Base-by-base conservation (phyloP, 2,113 vertebrate species). In the Ramphastos sulfuratus region DNA sequence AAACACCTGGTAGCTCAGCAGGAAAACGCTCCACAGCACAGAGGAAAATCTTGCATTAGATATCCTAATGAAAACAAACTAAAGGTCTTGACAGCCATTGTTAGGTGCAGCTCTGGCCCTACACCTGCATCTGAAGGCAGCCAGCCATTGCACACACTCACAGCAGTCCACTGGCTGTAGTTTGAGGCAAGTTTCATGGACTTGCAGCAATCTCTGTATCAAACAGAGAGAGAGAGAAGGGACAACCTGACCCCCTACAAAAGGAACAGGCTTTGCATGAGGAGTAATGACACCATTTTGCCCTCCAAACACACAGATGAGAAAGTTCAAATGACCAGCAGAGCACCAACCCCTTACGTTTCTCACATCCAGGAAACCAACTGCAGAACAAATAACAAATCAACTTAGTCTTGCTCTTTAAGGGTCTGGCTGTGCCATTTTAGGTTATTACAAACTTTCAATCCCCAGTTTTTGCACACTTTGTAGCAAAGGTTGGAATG, bases 111-210 rank as follows among this genome's bases (percentile, higher is more conserved):
- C 66, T 70, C 52, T 24, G 31, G 61, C 1, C 9, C 23, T 21
- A 20, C 2, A 10, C 24, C 56, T 42, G 42, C 42, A 15, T 42
- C 42, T 1, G n/a, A 25, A 17, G 30, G 39, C 60, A 88, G 73
- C 10, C 66, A 18, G 39, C 4, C 25, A 60, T 4, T 6, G 0
- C 19, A 7, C 1, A 0, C 18, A 23, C 37, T 42, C 55, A 16
- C 11, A 33, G 63, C 23, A 52, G 52, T 5, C 44, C 33, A 28
- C 2, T 1, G 4, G 55, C 74, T 65, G 33, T 9, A 21, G 27
- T 8, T 18, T 0, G 0, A 79, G 31, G 5, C 10, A 33, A 18
- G 5, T 23, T 56, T 65, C 21, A 23, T 1, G 8, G 44, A 42
- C 24, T 60, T 60, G 31, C 20, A 46, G 42, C 50, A 87, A 42